Conservation (phyloP, 2,113 vertebrate species). For the Prietella phreatophila region DNA sequence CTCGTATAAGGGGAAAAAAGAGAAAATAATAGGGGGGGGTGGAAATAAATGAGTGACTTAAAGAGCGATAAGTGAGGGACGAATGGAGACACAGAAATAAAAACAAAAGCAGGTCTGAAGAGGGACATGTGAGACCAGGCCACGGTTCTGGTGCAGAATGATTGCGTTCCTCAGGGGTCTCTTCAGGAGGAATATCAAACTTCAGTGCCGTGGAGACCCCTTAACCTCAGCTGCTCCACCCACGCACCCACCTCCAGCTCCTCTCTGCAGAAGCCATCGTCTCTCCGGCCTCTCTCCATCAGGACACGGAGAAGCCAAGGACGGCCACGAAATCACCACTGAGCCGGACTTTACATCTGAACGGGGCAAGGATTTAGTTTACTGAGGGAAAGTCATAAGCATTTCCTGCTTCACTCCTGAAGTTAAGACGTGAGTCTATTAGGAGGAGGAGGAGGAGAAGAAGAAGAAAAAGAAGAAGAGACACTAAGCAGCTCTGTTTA, state of each 20-base stretch:
- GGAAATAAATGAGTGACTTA: conserved; percentile 20
- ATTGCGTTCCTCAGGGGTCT: conserved; percentile 35
- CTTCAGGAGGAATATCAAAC: conserved; percentile 52
- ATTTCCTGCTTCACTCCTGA: background rate
- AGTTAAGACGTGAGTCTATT: conserved; percentile 42
- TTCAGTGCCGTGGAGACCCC: conserved; percentile 56
- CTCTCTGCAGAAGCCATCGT: conserved; percentile 54
- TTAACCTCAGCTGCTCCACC: conserved; percentile 38
- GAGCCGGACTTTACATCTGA: conserved; percentile 57
- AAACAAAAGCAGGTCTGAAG: conserved; percentile 4
- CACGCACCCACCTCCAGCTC: conserved; percentile 37
- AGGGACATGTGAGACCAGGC: background rate
- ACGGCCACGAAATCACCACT: conserved; percentile 38
- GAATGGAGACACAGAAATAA: conserved; percentile 16
- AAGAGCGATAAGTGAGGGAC: conserved; percentile 42
- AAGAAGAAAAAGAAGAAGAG: conserved; percentile 55
- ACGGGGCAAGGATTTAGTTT: background rate
- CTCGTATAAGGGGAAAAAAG: conserved; percentile 42
- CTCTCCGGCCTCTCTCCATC: conserved; percentile 15
- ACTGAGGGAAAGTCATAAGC: conserved; percentile 6
- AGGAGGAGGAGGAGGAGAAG: conserved; percentile 39
- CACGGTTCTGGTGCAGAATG: background rate
- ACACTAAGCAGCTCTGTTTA: conserved; percentile 51
- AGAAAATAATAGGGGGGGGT: conserved; percentile 17
- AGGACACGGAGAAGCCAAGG: conserved; percentile 40